Evolutionary conservation across 2,888 invertebrate species (phyloP).

Genomic region (Buathra laborator): DNA sequence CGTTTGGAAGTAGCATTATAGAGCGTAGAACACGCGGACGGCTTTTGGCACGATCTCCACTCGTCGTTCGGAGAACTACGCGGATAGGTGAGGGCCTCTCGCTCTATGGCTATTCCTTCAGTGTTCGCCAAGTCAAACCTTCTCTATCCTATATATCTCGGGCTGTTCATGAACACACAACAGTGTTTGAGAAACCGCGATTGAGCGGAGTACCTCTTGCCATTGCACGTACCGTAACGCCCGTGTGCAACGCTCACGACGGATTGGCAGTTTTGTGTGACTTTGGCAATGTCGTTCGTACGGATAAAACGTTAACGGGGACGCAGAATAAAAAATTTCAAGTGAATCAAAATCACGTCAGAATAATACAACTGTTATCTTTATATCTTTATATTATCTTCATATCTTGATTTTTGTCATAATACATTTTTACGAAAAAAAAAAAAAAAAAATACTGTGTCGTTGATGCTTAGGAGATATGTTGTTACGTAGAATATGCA

Average conservation of each 20-base stretch:
- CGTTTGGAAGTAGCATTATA: slow-evolving; percentile 17
- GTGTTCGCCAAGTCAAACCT: slow-evolving; percentile 51
- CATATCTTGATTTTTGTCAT: no score
- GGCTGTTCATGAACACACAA: slow-evolving; percentile 28
- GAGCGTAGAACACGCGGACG: slow-evolving; percentile 29
- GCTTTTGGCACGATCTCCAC: slow-evolving; percentile 46
- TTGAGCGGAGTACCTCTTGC: slow-evolving; percentile 36
- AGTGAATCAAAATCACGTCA: not conserved
- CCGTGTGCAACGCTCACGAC: not conserved
- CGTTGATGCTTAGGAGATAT: no score
- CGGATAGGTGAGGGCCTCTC: not conserved
- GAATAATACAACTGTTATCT: no score
- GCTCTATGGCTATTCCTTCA: slow-evolving; percentile 14
- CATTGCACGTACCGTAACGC: not conserved
- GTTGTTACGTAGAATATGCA: no score
- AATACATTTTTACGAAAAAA: no score
- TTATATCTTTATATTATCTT: no score
- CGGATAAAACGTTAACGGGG: not conserved
- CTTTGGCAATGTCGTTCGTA: not conserved
- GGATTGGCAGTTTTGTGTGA: not conserved
- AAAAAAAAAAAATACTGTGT: no score
- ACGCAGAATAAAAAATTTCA: not conserved
- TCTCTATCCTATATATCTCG: slow-evolving; percentile 8
- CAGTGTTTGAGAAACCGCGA: slow-evolving; percentile 59
- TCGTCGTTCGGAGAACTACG: slow-evolving; percentile 3